Conservation (phyloP, 2,797 vertebrate genomes). For the Poecilia velifera region DNA sequence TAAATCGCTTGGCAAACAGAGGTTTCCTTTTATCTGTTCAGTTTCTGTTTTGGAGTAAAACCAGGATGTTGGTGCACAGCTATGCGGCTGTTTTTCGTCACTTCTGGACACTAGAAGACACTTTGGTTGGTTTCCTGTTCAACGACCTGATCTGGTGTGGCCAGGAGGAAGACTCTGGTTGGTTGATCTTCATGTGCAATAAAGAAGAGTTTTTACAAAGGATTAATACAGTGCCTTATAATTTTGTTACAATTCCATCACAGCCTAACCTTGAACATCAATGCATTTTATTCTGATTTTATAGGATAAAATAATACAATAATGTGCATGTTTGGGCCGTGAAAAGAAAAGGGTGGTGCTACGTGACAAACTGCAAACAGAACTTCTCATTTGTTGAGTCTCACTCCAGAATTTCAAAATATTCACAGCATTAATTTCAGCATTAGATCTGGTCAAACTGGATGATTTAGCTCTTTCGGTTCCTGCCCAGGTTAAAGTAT, state of each 20-base stretch:
- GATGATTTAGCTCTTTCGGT: background rate
- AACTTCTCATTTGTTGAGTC: background rate
- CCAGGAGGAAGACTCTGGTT: constrained; percentile 69
- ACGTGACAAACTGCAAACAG: background rate
- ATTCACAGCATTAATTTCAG: background rate
- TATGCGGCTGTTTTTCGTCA: constrained; percentile 64
- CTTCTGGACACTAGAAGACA: constrained; percentile 84
- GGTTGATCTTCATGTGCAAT: background rate
- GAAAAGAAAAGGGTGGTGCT: background rate
- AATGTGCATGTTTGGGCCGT: background rate
- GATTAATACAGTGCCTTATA: no score
- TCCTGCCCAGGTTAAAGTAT: background rate
- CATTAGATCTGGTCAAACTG: background rate
- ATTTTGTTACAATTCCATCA: background rate
- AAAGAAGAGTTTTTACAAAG: background rate
- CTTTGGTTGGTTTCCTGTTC: constrained; percentile 83
- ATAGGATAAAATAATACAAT: background rate
- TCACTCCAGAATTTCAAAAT: background rate
- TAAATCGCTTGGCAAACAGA: background rate
- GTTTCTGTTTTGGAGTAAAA: constrained; percentile 86
- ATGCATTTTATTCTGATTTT: background rate
- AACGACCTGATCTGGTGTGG: constrained; percentile 84
- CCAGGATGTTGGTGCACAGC: constrained; percentile 74
- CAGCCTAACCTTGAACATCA: background rate
- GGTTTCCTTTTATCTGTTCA: constrained; percentile 22